Conservation (phyloP, 2,888 invertebrate genomes). For the Perizoma flavofasciatum region DNA sequence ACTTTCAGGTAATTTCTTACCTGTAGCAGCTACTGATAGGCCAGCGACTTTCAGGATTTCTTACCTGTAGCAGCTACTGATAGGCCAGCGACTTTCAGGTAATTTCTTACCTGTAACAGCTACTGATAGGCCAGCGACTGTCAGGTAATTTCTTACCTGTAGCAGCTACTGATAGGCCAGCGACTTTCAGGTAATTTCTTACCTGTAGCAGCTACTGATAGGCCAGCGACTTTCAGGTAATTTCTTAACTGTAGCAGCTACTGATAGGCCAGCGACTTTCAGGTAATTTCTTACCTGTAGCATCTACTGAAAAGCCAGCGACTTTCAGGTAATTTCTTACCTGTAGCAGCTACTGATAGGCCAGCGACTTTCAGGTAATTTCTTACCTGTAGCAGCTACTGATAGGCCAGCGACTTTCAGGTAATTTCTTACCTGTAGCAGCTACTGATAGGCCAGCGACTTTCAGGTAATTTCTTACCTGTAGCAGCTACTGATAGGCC, state of each 20-base stretch:
- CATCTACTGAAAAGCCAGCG: conserved; percentile 64
- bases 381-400: conserved; percentile 32
- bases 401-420: conserved; percentile 68
- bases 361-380: too few relatives aligned
- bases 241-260: too few relatives aligned
- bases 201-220: conserved; percentile 37
- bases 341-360: too few relatives aligned
- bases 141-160: conserved; percentile 73
- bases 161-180: too few relatives aligned
- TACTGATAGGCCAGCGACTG: conserved; percentile 65
- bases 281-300: conserved; percentile 12
- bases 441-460: too few relatives aligned
- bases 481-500: conserved; percentile 56
- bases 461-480: conserved; percentile 5
- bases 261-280: too few relatives aligned
- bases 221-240: conserved; percentile 75
- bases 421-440: too few relatives aligned
- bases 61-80: too few relatives aligned
- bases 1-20: background rate
- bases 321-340: conserved; percentile 66
- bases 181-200: too few relatives aligned
- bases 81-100: too few relatives aligned
- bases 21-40: conserved; percentile 48
- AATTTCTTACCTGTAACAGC: conserved; percentile 21
- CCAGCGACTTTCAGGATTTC: conserved; percentile 69